phyloP scores from a whole-genome alignment of 1,140 invertebrate genomes.

The Drosophila micromelanica region DNA sequence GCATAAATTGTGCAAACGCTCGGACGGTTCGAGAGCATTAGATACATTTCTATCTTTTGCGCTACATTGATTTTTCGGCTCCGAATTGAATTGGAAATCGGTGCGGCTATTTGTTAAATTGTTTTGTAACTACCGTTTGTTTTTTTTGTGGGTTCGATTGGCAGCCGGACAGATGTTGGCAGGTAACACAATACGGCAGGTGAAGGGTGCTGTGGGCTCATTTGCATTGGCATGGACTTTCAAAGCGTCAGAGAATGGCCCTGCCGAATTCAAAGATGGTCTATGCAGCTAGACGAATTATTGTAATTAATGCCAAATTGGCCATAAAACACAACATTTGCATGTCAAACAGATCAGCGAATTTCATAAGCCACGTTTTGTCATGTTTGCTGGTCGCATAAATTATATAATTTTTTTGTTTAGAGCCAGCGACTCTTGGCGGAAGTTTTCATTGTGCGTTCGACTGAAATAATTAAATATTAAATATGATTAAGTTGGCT shows the following conservation, averaged over 20 bases:
- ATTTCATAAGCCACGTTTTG: slow-evolving; percentile 53
- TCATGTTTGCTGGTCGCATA: slow-evolving; percentile 44
- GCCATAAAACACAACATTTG: slow-evolving; percentile 83
- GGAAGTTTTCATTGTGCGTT: slow-evolving; percentile 72
- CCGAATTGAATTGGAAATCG: slow-evolving; percentile 6
- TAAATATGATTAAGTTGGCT: slow-evolving; percentile 72
- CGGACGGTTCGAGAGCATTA: slow-evolving; percentile 28
- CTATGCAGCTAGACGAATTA: slow-evolving; percentile 51
- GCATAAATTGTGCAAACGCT: slow-evolving; percentile 64
- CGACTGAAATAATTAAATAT: slow-evolving; percentile 81
- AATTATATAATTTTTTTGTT: slow-evolving; percentile 56
- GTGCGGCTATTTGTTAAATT: slow-evolving; percentile 25
- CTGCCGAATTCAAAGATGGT: slow-evolving; percentile 7
- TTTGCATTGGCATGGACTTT: slow-evolving; percentile 62
- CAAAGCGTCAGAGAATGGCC: slow-evolving; percentile 35
- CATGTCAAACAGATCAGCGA: slow-evolving; percentile 68
- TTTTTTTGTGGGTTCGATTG: not conserved
- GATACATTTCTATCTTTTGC: slow-evolving; percentile 45
- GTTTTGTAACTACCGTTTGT: slow-evolving; percentile 27
- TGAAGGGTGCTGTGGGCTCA: slow-evolving; percentile 50
- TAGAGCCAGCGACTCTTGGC: slow-evolving; percentile 30
- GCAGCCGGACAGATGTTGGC: slow-evolving; percentile 1
- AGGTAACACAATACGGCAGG: slow-evolving; percentile 41
- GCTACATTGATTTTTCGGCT: slow-evolving; percentile 8
- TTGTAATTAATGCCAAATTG: slow-evolving; percentile 83